Conservation (phyloP, 2,113 vertebrate genomes). For the Picathartes gymnocephalus region DNA sequence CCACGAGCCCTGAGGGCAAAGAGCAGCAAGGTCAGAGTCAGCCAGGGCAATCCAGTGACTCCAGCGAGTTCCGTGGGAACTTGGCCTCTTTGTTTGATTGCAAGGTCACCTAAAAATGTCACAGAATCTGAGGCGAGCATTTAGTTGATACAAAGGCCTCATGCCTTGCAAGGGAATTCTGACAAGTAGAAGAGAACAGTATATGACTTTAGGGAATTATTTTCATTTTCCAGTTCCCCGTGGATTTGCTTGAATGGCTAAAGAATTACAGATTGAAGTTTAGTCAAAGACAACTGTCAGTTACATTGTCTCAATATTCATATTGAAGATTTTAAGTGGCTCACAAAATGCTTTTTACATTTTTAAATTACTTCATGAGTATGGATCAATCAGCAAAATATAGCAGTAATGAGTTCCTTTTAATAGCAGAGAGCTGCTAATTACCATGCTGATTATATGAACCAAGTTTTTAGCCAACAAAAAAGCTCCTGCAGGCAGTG, state of each 20-base stretch:
- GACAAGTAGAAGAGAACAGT: not conserved
- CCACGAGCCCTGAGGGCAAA: not conserved
- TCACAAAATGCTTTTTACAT: constrained; percentile 32
- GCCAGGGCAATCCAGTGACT: not conserved
- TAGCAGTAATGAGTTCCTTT: constrained; percentile 69
- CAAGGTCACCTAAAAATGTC: not conserved
- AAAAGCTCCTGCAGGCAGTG: constrained; percentile 56
- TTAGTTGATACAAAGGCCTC: not conserved
- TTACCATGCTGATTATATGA: constrained; percentile 66
- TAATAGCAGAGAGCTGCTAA: constrained; percentile 62
- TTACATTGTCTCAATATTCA: constrained; percentile 10
- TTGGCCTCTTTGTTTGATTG: not conserved
- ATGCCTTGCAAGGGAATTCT: not conserved
- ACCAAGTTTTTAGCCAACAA: constrained; percentile 57
- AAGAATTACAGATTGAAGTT: not conserved
- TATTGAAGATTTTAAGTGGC: constrained; percentile 35
- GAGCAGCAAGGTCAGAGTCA: not conserved
- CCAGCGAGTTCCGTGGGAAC: not conserved
- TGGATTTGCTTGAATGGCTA: not conserved
- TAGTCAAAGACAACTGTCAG: not conserved
- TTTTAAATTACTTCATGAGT: constrained; percentile 59
- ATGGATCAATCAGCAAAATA: constrained; percentile 64
- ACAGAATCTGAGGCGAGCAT: not conserved
- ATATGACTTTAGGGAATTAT: not conserved
- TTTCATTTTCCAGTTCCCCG: not conserved